Conservation (phyloP, 2,113 vertebrate genomes). For the Montifringilla adamsi region DNA sequence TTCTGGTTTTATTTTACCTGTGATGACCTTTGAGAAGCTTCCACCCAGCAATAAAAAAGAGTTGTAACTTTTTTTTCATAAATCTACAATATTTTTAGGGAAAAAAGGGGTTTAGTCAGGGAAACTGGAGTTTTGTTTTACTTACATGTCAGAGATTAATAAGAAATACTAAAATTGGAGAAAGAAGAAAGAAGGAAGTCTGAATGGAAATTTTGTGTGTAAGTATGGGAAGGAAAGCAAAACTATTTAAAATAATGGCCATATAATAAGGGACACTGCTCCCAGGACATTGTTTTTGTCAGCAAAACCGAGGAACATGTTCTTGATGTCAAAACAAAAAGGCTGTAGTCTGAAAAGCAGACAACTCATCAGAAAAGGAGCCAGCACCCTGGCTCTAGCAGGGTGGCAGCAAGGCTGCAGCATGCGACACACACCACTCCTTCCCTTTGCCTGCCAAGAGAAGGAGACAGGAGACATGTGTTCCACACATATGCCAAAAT, state of each 20-base stretch:
- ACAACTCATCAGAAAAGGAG: background rate
- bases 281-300: background rate
- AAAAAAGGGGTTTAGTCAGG: background rate
- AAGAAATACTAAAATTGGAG: background rate
- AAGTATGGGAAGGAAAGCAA: background rate
- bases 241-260: background rate
- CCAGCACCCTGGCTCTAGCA: background rate
- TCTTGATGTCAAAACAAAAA: background rate
- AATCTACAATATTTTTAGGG: background rate
- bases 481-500: background rate
- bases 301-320: background rate
- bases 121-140: background rate
- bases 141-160: background rate
- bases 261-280: background rate
- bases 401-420: background rate
- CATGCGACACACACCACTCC: fast-evolving
- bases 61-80: background rate
- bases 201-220: background rate
- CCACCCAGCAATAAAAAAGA: background rate
- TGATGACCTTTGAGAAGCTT: background rate
- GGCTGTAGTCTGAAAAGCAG: background rate
- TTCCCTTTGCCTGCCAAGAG: background rate
- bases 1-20: background rate
- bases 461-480: background rate
- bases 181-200: background rate